These are phyloP conservation scores for Stichopus horrens DNA, from an alignment of 53 echinoderm and acorn worm genomes.

Conservation along the genomic window DNA sequence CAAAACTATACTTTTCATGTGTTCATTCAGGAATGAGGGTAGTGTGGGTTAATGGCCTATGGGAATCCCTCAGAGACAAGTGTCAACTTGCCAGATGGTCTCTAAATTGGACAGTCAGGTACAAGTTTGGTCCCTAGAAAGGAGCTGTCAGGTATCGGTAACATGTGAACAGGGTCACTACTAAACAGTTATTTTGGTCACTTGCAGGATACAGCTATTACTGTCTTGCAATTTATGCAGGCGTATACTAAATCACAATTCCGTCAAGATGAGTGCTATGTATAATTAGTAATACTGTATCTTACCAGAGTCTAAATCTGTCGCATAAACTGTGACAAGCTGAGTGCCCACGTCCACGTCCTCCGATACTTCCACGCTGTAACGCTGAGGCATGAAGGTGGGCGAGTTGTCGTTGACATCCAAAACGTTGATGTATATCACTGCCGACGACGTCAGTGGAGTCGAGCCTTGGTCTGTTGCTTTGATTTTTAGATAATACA, in stretches of 20 bases:
- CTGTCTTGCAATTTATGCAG: too few species aligned
- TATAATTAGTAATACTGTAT: background rate
- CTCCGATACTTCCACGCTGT: slow-evolving; percentile 77
- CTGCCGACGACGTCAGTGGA: slow-evolving; percentile 60
- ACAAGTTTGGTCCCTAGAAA: too few species aligned
- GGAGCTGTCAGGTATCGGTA: too few species aligned
- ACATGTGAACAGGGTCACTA: too few species aligned
- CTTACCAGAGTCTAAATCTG: slow-evolving; percentile 84
- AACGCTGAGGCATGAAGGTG: slow-evolving; percentile 57
- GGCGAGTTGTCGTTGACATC: slow-evolving; percentile 89
- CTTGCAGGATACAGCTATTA: too few species aligned
- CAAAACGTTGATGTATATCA: slow-evolving; percentile 78
- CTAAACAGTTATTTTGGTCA: too few species aligned
- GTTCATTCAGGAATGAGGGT: too few species aligned
- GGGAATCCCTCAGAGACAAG: too few species aligned
- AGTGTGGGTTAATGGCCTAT: too few species aligned
- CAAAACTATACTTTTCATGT: too few species aligned
- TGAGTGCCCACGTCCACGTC: slow-evolving; percentile 67
- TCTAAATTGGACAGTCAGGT: too few species aligned
- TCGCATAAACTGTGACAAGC: slow-evolving; percentile 66
- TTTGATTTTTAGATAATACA: slow-evolving; percentile 71
- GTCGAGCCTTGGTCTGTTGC: slow-evolving; percentile 69
- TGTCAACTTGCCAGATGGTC: too few species aligned
- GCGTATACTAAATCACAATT: background rate
- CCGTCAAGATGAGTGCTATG: background rate